These are phyloP conservation scores for Drosophila suboccidentalis DNA, from an alignment of 2,888 invertebrate species.

Conservation along the genomic window DNA sequence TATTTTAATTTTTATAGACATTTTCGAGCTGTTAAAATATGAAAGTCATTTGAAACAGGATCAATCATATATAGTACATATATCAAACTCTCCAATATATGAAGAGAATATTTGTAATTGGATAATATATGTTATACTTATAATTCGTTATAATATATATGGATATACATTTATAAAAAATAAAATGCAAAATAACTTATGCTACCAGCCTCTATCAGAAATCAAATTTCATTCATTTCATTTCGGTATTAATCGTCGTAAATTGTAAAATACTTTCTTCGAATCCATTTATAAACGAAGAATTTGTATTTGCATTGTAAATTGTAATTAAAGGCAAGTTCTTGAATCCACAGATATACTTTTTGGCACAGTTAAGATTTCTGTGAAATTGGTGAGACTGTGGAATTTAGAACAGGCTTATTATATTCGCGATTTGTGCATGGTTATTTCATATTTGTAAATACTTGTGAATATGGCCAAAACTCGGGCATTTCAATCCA, in stretches of 20 bases:
- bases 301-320: neutral
- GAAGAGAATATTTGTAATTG: neutral
- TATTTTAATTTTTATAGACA: conserved; percentile 25
- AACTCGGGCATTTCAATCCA: conserved; percentile 8
- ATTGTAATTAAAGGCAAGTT: neutral
- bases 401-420: conserved; percentile 5
- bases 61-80: conserved; percentile 30
- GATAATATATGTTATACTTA: neutral
- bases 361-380: neutral
- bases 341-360: neutral
- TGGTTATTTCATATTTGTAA: neutral
- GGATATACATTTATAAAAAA: conserved; percentile 11
- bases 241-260: conserved; percentile 29
- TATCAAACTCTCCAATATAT: conserved; percentile 21
- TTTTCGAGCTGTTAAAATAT: conserved; percentile 28
- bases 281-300: neutral
- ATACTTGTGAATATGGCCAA: conserved; percentile 13
- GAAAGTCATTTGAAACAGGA: conserved; percentile 24
- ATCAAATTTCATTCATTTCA: conserved; percentile 40
- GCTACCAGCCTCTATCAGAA: conserved; percentile 33
- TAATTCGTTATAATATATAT: conserved; percentile 1
- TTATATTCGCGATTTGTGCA: neutral
- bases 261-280: conserved; percentile 14
- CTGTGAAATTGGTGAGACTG: neutral
- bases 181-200: conserved; percentile 14